Conservation (phyloP, 1,140 invertebrate species). For the Anastrepha obliqua region DNA sequence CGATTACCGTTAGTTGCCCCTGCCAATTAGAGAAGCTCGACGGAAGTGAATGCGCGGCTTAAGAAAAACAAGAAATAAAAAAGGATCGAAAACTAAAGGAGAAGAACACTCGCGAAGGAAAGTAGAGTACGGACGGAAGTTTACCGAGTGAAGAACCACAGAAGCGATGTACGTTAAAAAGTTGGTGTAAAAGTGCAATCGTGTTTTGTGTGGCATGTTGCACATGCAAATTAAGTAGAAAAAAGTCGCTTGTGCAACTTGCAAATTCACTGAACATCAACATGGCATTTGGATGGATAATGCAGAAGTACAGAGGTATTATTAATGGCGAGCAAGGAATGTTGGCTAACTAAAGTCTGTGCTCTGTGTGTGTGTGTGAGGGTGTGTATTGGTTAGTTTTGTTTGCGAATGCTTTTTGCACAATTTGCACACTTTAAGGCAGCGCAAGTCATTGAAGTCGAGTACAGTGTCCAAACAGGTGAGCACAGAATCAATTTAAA, state of each 20-base stretch:
- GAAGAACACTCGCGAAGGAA: background rate
- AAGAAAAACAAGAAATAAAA: background rate
- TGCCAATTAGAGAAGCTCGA: conserved; percentile 45
- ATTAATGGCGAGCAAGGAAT: background rate
- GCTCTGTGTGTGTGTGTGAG: background rate
- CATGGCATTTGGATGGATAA: background rate
- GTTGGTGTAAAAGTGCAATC: background rate
- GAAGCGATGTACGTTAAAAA: background rate
- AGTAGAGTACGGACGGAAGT: background rate
- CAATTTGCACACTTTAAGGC: background rate
- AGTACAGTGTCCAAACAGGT: no score
- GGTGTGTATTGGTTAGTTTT: background rate
- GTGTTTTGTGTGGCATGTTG: background rate
- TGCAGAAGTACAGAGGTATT: background rate
- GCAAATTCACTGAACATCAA: conserved; percentile 21
- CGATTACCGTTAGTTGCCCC: conserved; percentile 44
- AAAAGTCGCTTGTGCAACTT: background rate
- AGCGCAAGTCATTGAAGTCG: no score
- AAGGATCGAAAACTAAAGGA: background rate
- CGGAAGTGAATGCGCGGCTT: conserved; percentile 24
- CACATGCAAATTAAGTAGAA: conserved; percentile 42
- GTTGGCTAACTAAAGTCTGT: background rate
- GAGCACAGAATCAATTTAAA: no score
- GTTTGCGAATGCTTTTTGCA: background rate
- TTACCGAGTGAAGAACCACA: background rate